phyloP scores from a whole-genome alignment of 2,888 invertebrate genomes.

The Neuroscelio doddi region DNA sequence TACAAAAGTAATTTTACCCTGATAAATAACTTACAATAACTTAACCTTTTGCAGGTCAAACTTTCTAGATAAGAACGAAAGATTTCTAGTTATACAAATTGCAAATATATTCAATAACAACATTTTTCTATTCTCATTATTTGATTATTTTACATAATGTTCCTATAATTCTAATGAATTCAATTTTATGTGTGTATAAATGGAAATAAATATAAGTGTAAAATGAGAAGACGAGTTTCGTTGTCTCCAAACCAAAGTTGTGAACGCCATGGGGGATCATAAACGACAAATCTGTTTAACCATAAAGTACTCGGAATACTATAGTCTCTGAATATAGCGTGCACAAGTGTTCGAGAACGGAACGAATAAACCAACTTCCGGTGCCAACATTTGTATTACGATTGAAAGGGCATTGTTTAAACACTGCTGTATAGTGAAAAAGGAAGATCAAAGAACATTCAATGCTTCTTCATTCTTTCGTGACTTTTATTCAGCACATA shows the following conservation, averaged over 20 bases:
- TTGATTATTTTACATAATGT: too few species aligned
- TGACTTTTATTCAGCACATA: too few species aligned
- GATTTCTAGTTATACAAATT: too few species aligned
- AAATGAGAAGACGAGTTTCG: not conserved
- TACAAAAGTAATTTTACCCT: too few species aligned
- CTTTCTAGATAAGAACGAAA: too few species aligned
- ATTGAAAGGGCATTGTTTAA: conserved; percentile 39
- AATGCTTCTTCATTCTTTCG: not conserved
- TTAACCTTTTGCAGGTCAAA: too few species aligned
- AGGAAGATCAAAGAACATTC: not conserved
- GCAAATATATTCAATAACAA: too few species aligned
- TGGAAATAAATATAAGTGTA: too few species aligned
- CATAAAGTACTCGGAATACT: conserved; percentile 12
- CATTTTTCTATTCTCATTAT: too few species aligned
- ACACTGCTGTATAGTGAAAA: conserved; percentile 22
- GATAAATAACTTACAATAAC: too few species aligned
- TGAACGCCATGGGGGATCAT: conserved; percentile 37
- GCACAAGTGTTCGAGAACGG: conserved; percentile 29
- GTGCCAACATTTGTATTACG: conserved; percentile 28
- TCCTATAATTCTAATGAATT: not conserved
- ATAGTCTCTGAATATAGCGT: not conserved
- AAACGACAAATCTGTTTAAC: conserved; percentile 43
- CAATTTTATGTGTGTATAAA: not conserved
- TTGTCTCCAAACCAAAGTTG: conserved; percentile 35
- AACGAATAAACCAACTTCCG: conserved; percentile 35